phyloP scores from a whole-genome alignment of 2,113 vertebrate species.

The Carlito syrichta region DNA sequence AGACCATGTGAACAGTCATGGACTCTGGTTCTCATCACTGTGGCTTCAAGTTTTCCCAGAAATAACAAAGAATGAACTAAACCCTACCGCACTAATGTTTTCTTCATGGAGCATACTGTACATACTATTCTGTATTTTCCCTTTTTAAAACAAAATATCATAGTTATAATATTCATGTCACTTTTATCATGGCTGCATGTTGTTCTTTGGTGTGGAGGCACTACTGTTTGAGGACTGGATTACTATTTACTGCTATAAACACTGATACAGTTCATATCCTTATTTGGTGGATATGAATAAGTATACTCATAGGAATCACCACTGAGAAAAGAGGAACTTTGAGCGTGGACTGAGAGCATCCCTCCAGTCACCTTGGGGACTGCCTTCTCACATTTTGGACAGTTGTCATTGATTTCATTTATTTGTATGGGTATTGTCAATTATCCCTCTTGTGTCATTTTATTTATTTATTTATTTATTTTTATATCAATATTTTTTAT shows the following conservation, averaged over 20 bases:
- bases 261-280: neutral
- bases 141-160: neutral
- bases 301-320: neutral
- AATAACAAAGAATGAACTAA: neutral
- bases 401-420: neutral
- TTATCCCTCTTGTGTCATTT: no score
- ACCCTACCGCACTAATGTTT: neutral
- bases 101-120: neutral
- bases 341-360: neutral
- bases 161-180: no score
- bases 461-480: no score
- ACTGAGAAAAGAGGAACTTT: neutral
- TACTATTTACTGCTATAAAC: neutral
- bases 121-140: neutral
- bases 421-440: neutral
- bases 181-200: neutral
- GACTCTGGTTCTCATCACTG: neutral
- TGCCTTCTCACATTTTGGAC: neutral
- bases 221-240: neutral
- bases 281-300: neutral
- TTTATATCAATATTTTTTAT: no score
- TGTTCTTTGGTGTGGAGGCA: neutral
- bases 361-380: neutral
- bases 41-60: neutral
- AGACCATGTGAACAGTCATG: neutral